Conservation (phyloP, 1,140 invertebrate genomes). For the Liolophura sinensis region DNA sequence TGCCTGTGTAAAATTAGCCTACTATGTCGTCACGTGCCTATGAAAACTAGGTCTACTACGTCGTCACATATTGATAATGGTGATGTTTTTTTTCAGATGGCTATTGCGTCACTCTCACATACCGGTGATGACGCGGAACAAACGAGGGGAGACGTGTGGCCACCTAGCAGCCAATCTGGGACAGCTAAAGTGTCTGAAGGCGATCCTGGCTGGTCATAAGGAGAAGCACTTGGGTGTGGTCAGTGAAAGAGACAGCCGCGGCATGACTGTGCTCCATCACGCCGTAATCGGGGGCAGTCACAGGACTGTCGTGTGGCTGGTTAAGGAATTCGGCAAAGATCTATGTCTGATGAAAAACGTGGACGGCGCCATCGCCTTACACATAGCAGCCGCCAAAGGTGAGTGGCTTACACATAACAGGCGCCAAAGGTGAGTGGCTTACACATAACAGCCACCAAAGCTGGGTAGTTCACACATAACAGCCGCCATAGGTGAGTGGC, state of each 20-base stretch:
- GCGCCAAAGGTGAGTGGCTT: no score
- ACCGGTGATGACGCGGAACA: conserved; percentile 16
- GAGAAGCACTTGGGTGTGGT: conserved; percentile 1
- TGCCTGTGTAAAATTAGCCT: no score
- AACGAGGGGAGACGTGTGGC: conserved; percentile 16
- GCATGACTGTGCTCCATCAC: conserved; percentile 19
- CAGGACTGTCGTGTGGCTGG: conserved; percentile 12
- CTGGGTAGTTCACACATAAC: no score
- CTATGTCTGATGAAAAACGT: conserved; percentile 13
- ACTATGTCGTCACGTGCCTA: no score
- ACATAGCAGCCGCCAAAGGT: conserved; percentile 20
- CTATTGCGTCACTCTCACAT: conserved; percentile 8
- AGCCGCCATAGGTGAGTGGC: no score
- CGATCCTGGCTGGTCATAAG: conserved; percentile 8
- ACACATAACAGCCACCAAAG: no score
- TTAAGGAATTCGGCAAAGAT: conserved; percentile 15
- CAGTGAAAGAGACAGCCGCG: conserved; percentile 14
- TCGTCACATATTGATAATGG: no score
- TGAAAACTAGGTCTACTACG: no score
- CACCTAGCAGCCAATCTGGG: conserved; percentile 20
- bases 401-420: no score
- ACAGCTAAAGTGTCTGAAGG: conserved; percentile 14
- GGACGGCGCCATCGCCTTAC: conserved; percentile 18
- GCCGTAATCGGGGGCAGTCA: conserved; percentile 16
- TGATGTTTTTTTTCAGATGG: conserved; percentile 24